A percentile compares a stretch with the other conserved stretches of the same genome.
Evolutionary conservation across 2,113 vertebrate genomes (phyloP).

Genomic region (Pedionomus torquatus): DNA sequence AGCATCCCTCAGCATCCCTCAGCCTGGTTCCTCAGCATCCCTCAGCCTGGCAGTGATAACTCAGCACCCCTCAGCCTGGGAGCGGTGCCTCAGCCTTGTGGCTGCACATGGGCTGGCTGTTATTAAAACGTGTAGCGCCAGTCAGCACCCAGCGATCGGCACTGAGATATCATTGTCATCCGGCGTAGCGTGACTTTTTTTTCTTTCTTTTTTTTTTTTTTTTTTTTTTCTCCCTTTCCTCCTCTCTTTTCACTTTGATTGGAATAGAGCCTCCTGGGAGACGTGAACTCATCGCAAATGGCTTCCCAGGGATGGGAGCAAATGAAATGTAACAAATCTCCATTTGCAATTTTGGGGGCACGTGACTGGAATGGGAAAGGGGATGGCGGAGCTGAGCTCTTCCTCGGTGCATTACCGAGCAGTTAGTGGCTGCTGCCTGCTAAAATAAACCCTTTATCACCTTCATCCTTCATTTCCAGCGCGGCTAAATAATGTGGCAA

Average conservation of each 20-base stretch:
- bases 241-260: constrained; percentile 36
- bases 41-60: neutral
- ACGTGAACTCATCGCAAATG: constrained; percentile 75
- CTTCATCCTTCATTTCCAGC: constrained; percentile 17
- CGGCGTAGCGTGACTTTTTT: neutral
- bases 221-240: neutral
- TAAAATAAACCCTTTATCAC: constrained; percentile 6
- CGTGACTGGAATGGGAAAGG: constrained; percentile 81
- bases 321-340: constrained; percentile 91
- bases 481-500: neutral
- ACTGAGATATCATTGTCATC: neutral
- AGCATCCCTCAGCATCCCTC: neutral
- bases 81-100: neutral
- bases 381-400: constrained; percentile 68
- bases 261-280: constrained; percentile 68
- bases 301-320: constrained; percentile 81
- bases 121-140: neutral
- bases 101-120: neutral
- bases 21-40: neutral
- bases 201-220: neutral
- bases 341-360: constrained; percentile 82
- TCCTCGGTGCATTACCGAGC: neutral
- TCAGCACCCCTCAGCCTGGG: neutral
- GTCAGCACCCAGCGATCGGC: neutral
- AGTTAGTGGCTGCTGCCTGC: neutral